Evolutionary conservation across 2,888 invertebrate genomes (phyloP).

Genomic region (Nebria salina): DNA sequence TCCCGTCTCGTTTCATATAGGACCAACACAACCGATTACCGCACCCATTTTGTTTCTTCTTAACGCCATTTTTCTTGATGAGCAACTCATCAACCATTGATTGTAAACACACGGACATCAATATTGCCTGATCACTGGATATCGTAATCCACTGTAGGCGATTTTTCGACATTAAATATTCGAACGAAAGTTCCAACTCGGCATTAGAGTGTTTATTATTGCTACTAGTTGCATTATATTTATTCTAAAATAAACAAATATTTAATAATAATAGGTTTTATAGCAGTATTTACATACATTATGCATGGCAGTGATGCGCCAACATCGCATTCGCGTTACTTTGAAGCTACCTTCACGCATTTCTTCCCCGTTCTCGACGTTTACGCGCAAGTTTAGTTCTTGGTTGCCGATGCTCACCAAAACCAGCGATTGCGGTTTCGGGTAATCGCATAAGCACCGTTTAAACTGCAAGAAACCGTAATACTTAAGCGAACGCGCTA

Average conservation of each 20-base stretch:
- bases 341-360: conserved; percentile 88
- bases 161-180: conserved; percentile 92
- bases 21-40: conserved; percentile 69
- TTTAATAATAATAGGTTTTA: not conserved
- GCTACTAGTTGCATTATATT: conserved; percentile 52
- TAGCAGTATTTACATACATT: conserved; percentile 64
- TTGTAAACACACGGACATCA: conserved; percentile 95
- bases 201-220: conserved; percentile 56
- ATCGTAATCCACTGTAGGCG: conserved; percentile 94
- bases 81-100: conserved; percentile 95
- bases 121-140: conserved; percentile 89
- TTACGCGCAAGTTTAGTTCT: conserved; percentile 78
- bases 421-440: conserved; percentile 72
- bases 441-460: conserved; percentile 81
- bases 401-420: conserved; percentile 86
- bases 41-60: conserved; percentile 56
- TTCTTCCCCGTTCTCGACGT: conserved; percentile 67
- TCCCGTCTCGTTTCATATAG: conserved; percentile 79
- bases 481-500: conserved; percentile 83
- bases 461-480: conserved; percentile 90
- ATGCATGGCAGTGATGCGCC: conserved; percentile 92
- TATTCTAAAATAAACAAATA: conserved; percentile 28
- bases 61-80: conserved; percentile 74
- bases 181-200: conserved; percentile 88
- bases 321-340: conserved; percentile 96